Base-by-base conservation (phyloP, 2,888 invertebrate genomes). In the Poecilobothrus nobilitatus region DNA sequence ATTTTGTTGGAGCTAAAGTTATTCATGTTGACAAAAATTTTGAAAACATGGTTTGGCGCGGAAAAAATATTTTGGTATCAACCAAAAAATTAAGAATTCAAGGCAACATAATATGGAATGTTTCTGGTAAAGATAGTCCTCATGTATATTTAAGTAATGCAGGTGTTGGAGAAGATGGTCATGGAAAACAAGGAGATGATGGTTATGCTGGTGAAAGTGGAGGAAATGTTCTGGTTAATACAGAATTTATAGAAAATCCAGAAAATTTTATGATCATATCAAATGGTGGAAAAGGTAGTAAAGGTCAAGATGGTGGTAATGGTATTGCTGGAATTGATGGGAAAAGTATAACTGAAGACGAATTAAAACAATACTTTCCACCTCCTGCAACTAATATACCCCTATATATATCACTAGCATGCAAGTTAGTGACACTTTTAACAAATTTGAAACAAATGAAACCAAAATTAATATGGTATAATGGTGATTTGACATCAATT, bases 61-160 rank as follows among this genome's bases (percentile, higher is more conserved):
- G 62, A 62, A 62, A 62, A 65, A 74, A 74, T 72, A 63, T 76
- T 20, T 64, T 74, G 6, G 64, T 75, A 66, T 68, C 70, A 18
- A 69, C 72, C 12, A 73, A 73, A 69, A 68, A 34, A 64, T 70
- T 76, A n/a, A 72, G 72, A 67, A 68, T 75, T 21, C 64, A 71
- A 63, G 67, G 68, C 27, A 71, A 71, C 22, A 67, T 72, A 9
- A 66, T 44, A 21, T 76, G 75, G 76, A 68, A 76, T 69, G 66
- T 76, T 63, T 74, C 75, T 63, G 76, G 76, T n/a, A 63, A 70
- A 15, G 67, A 73, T 68, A 70, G 65, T 61, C 20, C 69, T 63
- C 65, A 63, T 34, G 65, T 33, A 33, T 67, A 68, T 66, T 37
- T 53, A 12, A 65, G 21, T 15, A 68, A 71, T 67, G 73, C 73